Percentiles rank a stretch among this genome's conserved stretches.
Conservation (phyloP, 2,888 invertebrate genomes). For the Eupithecia tripunctaria region DNA sequence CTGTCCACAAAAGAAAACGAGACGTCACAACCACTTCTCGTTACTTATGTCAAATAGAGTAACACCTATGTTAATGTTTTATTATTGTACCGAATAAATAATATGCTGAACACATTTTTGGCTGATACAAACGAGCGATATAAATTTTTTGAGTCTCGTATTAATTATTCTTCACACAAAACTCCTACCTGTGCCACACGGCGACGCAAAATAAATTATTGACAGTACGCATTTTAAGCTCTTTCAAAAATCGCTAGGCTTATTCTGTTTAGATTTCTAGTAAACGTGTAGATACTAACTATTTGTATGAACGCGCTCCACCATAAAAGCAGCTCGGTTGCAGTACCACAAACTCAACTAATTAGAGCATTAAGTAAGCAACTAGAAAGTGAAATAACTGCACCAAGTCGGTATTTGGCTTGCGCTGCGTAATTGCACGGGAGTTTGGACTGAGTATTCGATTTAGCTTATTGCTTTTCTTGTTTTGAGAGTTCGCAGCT, state of each 20-base stretch:
- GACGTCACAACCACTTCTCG: too few relatives aligned
- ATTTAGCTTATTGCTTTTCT: not conserved
- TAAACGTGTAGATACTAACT: not conserved
- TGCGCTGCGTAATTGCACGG: conserved; percentile 18
- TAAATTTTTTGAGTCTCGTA: not conserved
- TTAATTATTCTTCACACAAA: too few relatives aligned
- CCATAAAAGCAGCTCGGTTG: conserved; percentile 3
- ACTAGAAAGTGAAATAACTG: conserved; percentile 39
- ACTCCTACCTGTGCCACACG: too few relatives aligned
- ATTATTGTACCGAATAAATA: not conserved
- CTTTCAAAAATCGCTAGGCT: not conserved
- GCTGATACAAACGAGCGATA: not conserved
- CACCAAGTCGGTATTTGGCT: conserved; percentile 25
- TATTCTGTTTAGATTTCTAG: not conserved
- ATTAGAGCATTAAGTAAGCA: conserved; percentile 38
- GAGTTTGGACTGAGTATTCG: conserved; percentile 8
- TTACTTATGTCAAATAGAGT: too few relatives aligned
- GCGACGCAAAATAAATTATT: too few relatives aligned
- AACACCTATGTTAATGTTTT: too few relatives aligned
- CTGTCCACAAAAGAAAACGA: too few relatives aligned
- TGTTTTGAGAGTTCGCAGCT: not conserved
- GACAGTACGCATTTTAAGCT: not conserved
- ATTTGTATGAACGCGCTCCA: not conserved
- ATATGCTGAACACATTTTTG: not conserved
- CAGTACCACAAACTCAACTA: conserved; percentile 25